Conservation (phyloP, 2,113 vertebrate species). For the Gulo gulo region DNA sequence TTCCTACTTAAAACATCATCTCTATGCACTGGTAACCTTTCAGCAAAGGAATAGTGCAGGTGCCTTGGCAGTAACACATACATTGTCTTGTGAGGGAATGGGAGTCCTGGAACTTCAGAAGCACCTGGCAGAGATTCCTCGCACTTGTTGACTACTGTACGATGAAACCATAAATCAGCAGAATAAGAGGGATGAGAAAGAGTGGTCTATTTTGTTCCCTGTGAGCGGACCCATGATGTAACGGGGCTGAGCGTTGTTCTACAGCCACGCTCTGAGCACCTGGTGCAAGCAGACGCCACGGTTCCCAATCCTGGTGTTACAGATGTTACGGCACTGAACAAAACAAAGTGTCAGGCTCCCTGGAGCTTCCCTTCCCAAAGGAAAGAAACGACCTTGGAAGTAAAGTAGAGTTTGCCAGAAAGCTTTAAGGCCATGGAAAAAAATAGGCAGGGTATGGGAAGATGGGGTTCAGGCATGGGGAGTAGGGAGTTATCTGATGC, state of each 20-base stretch:
- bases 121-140: not conserved
- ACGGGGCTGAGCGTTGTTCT: no score
- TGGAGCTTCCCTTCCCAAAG: not conserved
- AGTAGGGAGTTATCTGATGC: no score
- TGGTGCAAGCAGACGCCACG: fast-evolving
- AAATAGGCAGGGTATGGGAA: not conserved
- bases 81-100: no score
- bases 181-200: not conserved
- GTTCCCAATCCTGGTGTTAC: no score
- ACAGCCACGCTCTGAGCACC: fast-evolving
- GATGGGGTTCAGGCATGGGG: fast-evolving
- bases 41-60: not conserved
- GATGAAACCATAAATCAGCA: not conserved
- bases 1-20: not conserved
- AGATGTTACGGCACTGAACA: fast-evolving
- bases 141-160: not conserved
- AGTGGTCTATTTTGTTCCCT: not conserved
- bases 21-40: not conserved
- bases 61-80: fast-evolving
- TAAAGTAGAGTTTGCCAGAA: not conserved
- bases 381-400: not conserved
- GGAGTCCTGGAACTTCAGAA: not conserved
- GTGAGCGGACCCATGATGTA: fast-evolving
- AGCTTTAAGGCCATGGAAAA: not conserved
- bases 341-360: not conserved